These are phyloP conservation scores for Hyles lineata DNA, from an alignment of 2,888 invertebrate genomes.

Conservation along the genomic window DNA sequence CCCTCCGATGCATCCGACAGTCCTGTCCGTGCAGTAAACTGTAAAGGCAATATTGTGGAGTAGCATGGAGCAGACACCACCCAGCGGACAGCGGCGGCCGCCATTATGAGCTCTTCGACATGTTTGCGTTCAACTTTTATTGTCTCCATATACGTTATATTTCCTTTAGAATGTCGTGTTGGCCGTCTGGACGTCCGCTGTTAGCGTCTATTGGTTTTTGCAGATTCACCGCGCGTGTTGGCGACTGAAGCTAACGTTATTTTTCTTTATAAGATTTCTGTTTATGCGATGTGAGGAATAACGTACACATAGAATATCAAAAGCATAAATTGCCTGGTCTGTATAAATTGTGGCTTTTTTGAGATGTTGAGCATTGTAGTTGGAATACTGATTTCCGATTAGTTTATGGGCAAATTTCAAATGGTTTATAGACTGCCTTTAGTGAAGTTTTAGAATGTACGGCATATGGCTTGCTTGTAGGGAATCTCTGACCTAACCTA, in stretches of 20 bases:
- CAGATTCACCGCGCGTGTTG: neutral
- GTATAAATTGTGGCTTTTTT: too few species aligned
- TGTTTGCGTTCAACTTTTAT: conserved; percentile 1
- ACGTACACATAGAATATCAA: too few species aligned
- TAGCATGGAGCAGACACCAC: neutral
- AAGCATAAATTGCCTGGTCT: too few species aligned
- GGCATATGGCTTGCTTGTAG: too few species aligned
- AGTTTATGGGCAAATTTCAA: too few species aligned
- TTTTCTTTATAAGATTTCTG: neutral
- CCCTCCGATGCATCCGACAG: neutral
- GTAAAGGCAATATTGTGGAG: neutral
- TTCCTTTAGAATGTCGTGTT: neutral
- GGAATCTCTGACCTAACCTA: too few species aligned
- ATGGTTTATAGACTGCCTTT: too few species aligned
- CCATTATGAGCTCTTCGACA: conserved; percentile 1
- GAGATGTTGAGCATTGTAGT: too few species aligned
- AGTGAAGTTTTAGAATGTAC: too few species aligned
- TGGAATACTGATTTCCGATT: too few species aligned
- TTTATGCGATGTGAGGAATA: neutral
- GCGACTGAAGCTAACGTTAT: neutral
- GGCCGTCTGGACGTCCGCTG: neutral
- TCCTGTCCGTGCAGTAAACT: neutral
- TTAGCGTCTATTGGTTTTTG: neutral
- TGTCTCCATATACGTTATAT: conserved; percentile 8
- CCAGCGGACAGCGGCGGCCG: neutral